Base-by-base conservation (phyloP, 30 jellyfish, hydroid and myxozoan genomes). In the Cassiopea andromeda region DNA sequence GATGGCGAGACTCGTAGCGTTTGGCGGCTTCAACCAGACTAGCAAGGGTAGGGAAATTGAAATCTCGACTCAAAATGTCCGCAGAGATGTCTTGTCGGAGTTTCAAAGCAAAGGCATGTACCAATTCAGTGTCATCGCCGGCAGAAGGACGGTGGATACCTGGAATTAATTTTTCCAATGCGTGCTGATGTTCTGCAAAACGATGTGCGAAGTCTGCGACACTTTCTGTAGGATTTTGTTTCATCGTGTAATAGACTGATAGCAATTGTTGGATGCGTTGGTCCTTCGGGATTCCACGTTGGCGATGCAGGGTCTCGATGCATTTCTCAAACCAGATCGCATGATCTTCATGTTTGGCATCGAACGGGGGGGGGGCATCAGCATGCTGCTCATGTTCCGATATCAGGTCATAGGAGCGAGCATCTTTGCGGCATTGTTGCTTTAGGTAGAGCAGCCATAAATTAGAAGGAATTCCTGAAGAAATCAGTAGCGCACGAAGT, bases 381-480 rank as follows among this genome's bases (percentile, higher is more conserved):
- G 54, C 61, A 9, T 44, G 43, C 44, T 8, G 2, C 45, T 81
- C 83, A 46, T 50, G 59, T 43, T 84, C 54, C 8, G 83, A 60
- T 45, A 61, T 81, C 9, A 82, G n/a, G 49, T 82, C 90, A n/a
- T 45, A 82, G 13, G 90, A 72, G 16, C 82, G 70, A 4, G 88
- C 2, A 54, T 82, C 89, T 64, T 82, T 44, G 17, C 44, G 90
- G 46, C 90, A 82, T 82, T 82, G 81, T 43, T 82, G 90, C 83
- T 67, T 82, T 15, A 82, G 47, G 19, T 66, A 82, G 2, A 73
- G 46, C 6, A 82, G 38, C 90, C 81, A 82, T 9, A 66, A 82
- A 68, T 10, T 38, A 12, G 90, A 70, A 2, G 83, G 38, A 7
- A 82, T 46, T 2, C 73, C 73, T 19, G 90, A 67, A 17, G 82